phyloP scores from a whole-genome alignment of 2,888 invertebrate genomes.

The Sycophila texana region DNA sequence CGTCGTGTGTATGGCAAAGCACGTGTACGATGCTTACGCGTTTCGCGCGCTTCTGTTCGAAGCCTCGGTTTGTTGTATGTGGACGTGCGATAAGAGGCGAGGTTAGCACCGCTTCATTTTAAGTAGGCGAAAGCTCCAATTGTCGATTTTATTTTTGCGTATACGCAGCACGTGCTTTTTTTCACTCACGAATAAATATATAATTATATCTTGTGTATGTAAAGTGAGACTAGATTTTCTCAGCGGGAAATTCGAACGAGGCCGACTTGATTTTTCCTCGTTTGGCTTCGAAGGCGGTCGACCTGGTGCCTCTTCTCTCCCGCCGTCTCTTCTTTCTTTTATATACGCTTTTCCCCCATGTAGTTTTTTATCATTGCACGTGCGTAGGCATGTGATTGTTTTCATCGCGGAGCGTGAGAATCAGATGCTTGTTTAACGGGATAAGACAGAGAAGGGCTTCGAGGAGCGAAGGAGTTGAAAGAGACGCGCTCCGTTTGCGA shows the following conservation, averaged over 20 bases:
- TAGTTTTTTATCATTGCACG: background rate
- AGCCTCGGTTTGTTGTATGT: conserved; percentile 11
- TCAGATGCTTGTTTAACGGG: background rate
- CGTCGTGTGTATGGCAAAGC: conserved; percentile 14
- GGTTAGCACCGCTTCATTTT: conserved; percentile 3
- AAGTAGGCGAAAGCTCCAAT: conserved; percentile 2
- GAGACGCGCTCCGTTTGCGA: too few species aligned
- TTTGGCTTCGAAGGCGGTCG: too few species aligned
- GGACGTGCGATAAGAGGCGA: background rate
- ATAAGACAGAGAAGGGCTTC: too few species aligned
- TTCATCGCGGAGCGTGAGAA: background rate
- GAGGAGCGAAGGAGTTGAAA: too few species aligned
- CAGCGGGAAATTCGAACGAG: conserved; percentile 48
- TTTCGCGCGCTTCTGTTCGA: conserved; percentile 54
- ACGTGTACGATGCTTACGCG: conserved; percentile 34
- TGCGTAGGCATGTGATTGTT: background rate
- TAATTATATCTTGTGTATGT: too few species aligned
- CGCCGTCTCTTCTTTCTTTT: too few species aligned
- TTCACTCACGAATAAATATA: conserved; percentile 21
- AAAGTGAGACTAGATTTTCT: too few species aligned
- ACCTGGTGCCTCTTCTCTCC: too few species aligned
- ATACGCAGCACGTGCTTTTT: background rate
- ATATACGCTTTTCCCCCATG: background rate
- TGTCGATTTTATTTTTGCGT: too few species aligned
- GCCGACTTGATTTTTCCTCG: background rate